These are phyloP conservation scores for Andricus grossulariae DNA, from an alignment of 1,140 invertebrate genomes.

Conservation along the genomic window DNA sequence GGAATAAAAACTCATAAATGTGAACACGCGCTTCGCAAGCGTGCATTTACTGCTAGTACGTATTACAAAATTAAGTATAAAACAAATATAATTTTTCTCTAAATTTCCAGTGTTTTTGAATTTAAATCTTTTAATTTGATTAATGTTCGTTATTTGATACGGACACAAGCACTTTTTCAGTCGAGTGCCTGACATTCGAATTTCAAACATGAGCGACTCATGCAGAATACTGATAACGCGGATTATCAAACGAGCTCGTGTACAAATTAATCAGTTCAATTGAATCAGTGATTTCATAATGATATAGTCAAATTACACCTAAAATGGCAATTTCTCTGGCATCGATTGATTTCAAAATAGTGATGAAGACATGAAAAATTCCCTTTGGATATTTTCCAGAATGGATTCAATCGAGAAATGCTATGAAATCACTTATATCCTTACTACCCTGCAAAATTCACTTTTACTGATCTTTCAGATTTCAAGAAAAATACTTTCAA, in stretches of 20 bases:
- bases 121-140: too few species aligned
- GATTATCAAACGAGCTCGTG: conserved; percentile 21
- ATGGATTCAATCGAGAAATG: background rate
- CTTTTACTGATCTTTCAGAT: background rate
- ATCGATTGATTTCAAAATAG: background rate
- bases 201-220: background rate
- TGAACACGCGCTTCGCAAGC: too few species aligned
- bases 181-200: background rate
- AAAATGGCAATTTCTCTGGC: background rate
- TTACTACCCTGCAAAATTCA: background rate
- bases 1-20: too few species aligned
- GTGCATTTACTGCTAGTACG: too few species aligned
- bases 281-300: background rate
- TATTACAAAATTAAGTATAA: too few species aligned
- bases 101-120: too few species aligned
- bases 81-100: too few species aligned
- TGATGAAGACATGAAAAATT: background rate
- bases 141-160: background rate
- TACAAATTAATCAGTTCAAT: conserved; percentile 3
- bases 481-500: background rate
- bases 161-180: background rate
- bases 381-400: background rate
- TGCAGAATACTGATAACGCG: conserved; percentile 21
- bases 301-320: background rate
- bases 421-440: background rate